Conservation (phyloP, 92 coral and sea anemone genomes). For the Porites cylindrica region DNA sequence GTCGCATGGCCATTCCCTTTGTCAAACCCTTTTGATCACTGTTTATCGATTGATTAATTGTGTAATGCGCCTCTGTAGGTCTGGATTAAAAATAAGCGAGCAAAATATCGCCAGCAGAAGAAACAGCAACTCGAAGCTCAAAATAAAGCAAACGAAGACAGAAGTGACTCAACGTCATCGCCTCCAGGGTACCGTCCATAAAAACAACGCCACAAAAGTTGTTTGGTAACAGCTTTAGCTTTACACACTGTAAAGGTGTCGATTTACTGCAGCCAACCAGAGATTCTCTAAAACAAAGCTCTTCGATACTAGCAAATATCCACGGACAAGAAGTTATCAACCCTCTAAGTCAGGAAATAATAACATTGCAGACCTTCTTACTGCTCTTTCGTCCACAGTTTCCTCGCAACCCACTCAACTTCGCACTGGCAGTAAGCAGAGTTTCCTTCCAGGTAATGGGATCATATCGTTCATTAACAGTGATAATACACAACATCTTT, state of each 20-base stretch:
- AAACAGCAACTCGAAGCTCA: constrained; percentile 74
- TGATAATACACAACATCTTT: not conserved
- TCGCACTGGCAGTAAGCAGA: constrained; percentile 13
- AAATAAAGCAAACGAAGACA: constrained; percentile 66
- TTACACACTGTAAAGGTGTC: constrained; percentile 18
- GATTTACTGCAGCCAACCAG: constrained; percentile 19
- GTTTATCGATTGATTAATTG: not conserved
- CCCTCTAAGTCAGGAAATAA: constrained; percentile 21
- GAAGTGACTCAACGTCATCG: constrained; percentile 44
- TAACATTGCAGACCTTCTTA: constrained; percentile 5
- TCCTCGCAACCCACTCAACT: not conserved
- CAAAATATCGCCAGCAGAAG: constrained; percentile 91
- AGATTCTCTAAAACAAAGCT: constrained; percentile 13
- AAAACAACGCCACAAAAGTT: not conserved
- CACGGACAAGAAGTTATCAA: constrained; percentile 24
- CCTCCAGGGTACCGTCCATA: not conserved
- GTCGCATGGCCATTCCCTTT: too few relatives aligned
- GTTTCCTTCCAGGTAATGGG: not conserved
- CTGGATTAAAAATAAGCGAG: constrained; percentile 97
- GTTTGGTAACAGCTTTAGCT: not conserved
- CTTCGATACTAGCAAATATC: not conserved
- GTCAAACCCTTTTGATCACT: not conserved
- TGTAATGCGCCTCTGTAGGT: constrained; percentile 56
- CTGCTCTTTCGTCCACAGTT: not conserved
- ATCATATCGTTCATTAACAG: not conserved